Conservation (phyloP, 2,888 invertebrate species). For the Cyclophora albipunctata region DNA sequence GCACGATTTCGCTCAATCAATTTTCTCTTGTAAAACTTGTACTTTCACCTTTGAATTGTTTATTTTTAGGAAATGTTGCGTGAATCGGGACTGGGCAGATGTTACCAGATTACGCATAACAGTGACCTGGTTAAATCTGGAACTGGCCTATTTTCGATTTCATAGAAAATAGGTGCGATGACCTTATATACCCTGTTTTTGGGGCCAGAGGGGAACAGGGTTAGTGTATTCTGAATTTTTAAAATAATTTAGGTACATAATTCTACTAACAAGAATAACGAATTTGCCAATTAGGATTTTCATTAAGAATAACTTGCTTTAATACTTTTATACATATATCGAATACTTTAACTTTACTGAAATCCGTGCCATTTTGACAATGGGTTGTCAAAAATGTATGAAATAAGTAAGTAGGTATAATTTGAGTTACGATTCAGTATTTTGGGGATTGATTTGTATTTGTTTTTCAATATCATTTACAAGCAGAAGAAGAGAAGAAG, state of each 20-base stretch:
- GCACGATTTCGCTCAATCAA: constrained; percentile 50
- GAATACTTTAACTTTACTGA: no score
- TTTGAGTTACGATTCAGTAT: no score
- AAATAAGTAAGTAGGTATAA: no score
- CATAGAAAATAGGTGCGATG: constrained; percentile 36
- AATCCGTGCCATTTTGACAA: no score
- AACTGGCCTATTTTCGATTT: constrained; percentile 36
- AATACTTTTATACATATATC: no score
- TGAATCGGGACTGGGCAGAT: constrained; percentile 19
- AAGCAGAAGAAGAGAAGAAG: no score
- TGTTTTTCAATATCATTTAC: no score
- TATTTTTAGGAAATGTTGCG: constrained; percentile 4
- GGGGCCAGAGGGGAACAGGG: neutral
- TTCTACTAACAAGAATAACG: no score
- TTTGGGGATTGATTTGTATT: no score
- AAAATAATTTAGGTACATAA: neutral
- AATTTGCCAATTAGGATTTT: no score
- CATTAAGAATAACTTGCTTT: no score
- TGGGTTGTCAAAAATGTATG: no score
- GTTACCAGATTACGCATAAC: constrained; percentile 42
- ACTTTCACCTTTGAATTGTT: constrained; percentile 17
- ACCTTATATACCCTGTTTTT: constrained; percentile 26
- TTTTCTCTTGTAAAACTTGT: constrained; percentile 7
- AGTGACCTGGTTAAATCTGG: constrained; percentile 52
- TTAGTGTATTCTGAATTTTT: neutral